Percentiles rank a stretch among this genome's conserved stretches.
These are phyloP conservation scores for Drosophila mayaguana DNA, from an alignment of 2,888 invertebrate species.

Conservation along the genomic window DNA sequence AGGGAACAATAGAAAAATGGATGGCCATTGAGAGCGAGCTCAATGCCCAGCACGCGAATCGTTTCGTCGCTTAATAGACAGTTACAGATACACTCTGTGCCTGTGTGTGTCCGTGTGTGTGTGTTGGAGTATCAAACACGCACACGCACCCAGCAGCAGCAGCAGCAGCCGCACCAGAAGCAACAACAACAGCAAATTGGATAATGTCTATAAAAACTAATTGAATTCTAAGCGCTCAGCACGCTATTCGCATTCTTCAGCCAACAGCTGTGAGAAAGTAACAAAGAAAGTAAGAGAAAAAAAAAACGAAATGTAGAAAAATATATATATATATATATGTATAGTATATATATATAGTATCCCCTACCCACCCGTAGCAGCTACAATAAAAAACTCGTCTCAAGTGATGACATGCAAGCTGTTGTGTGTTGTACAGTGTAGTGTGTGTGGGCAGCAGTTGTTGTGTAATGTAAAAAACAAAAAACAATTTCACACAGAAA, in stretches of 20 bases:
- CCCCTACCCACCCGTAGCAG: conserved; percentile 10
- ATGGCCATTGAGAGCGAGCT: conserved; percentile 72
- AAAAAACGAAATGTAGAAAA: conserved; percentile 27
- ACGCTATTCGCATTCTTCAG: conserved; percentile 70
- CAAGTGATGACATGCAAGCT: conserved; percentile 78
- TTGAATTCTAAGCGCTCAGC: conserved; percentile 80
- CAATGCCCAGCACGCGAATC: conserved; percentile 75
- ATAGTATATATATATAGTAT: conserved; percentile 44
- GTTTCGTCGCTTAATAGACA: conserved; percentile 67
- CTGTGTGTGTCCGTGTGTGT: neutral
- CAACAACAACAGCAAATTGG: conserved; percentile 71
- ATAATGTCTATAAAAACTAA: conserved; percentile 81
- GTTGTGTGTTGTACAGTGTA: conserved; percentile 33
- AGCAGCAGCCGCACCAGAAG: conserved; percentile 20
- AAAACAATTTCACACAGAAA: conserved; percentile 73
- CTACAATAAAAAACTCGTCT: conserved; percentile 56
- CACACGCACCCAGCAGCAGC: conserved; percentile 46
- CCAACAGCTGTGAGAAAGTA: conserved; percentile 73
- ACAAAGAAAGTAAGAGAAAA: conserved; percentile 51
- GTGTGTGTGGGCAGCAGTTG: conserved; percentile 48
- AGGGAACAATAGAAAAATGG: conserved; percentile 73
- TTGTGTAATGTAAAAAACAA: conserved; percentile 42
- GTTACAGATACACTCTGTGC: conserved; percentile 60
- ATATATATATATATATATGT: neutral
- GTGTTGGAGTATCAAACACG: conserved; percentile 53